Conservation (phyloP, 2,888 invertebrate species). For the Brachypalpus laphriformis region DNA sequence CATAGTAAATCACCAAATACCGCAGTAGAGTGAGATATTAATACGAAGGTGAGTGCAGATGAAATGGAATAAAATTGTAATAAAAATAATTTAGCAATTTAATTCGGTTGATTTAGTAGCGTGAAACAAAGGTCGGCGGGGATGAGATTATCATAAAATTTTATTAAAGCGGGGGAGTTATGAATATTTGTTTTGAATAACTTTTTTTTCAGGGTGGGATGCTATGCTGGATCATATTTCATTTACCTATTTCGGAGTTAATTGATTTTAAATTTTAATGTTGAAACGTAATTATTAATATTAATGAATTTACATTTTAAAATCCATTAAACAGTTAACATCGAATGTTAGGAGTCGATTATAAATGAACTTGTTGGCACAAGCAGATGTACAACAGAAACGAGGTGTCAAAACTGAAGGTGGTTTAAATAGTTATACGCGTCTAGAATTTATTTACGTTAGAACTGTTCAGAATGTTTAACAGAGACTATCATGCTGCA, state of each 20-base stretch:
- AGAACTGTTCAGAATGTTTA: too few relatives aligned
- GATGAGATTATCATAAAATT: slow-evolving; percentile 7
- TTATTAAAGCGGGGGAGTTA: slow-evolving; percentile 15
- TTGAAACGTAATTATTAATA: too few relatives aligned
- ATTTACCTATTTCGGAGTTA: neutral
- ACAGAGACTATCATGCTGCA: too few relatives aligned
- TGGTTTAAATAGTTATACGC: too few relatives aligned
- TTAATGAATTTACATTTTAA: too few relatives aligned
- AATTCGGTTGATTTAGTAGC: slow-evolving; percentile 7
- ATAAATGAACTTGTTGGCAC: too few relatives aligned
- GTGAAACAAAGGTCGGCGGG: neutral
- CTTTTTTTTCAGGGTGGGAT: neutral
- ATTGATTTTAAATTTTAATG: too few relatives aligned
- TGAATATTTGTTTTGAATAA: slow-evolving; percentile 1
- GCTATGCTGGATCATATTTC: neutral
- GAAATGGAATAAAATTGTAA: slow-evolving; percentile 43
- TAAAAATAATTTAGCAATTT: slow-evolving; percentile 37
- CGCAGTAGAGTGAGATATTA: neutral
- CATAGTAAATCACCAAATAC: neutral
- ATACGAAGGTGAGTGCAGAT: slow-evolving; percentile 3
- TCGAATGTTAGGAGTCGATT: too few relatives aligned
- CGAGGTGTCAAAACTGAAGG: too few relatives aligned
- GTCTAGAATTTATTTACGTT: too few relatives aligned
- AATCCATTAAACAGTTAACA: too few relatives aligned
- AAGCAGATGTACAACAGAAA: too few relatives aligned